Percentiles rank a stretch among this genome's conserved stretches.
These are phyloP conservation scores for Helleia helle DNA, from an alignment of 2,888 invertebrate genomes.

Conservation along the genomic window DNA sequence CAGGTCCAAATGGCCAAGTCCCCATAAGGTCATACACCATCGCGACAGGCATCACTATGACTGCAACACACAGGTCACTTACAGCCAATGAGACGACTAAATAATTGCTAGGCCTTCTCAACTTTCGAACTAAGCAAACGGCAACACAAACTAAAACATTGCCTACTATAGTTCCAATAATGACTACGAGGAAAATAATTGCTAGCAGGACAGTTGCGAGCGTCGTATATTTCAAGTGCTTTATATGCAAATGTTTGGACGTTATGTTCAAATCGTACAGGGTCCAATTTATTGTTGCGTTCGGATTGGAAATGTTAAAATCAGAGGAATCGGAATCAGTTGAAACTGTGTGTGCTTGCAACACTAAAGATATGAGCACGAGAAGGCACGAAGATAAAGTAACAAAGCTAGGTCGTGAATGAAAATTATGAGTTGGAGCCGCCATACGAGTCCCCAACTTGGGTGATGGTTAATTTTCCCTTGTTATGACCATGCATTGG, in stretches of 20 bases:
- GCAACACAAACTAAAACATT: conserved; percentile 97
- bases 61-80: conserved; percentile 96
- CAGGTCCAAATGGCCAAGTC: conserved; percentile 93
- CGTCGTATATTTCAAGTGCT: conserved; percentile 58
- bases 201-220: conserved; percentile 78
- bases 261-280: conserved; percentile 40
- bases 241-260: conserved; percentile 41
- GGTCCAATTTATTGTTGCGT: conserved; percentile 50
- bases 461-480: conserved; percentile 51
- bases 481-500: conserved; percentile 64
- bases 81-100: conserved; percentile 95
- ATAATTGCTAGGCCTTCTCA: conserved; percentile 92
- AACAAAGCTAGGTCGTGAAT: conserved; percentile 70
- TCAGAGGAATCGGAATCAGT: conserved; percentile 37
- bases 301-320: conserved; percentile 39
- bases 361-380: conserved; percentile 51
- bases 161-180: conserved; percentile 86
- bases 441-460: conserved; percentile 68
- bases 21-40: conserved; percentile 94
- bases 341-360: conserved; percentile 42
- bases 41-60: conserved; percentile 98
- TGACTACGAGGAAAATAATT: conserved; percentile 81
- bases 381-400: conserved; percentile 72
- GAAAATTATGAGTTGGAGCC: conserved; percentile 57
- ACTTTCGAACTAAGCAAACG: conserved; percentile 93